Evolutionary conservation across 2,888 invertebrate genomes (phyloP).

Genomic region (Hermaeophaga mercurialis): DNA sequence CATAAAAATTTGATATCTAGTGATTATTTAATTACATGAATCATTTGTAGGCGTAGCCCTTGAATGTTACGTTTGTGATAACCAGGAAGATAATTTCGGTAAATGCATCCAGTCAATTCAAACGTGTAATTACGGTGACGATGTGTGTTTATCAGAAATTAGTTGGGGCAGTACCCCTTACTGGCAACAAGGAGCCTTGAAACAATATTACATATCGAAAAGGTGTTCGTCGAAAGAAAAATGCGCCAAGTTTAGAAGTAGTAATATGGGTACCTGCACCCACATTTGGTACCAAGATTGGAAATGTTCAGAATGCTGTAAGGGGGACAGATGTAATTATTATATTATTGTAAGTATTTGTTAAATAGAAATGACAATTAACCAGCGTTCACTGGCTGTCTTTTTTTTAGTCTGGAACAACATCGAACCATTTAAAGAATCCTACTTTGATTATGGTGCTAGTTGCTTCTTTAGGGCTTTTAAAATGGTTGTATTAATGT

Average conservation of each 20-base stretch:
- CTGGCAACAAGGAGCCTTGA: constrained; percentile 90
- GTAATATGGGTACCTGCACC: constrained; percentile 79
- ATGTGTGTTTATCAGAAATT: constrained; percentile 86
- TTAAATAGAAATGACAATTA: no score
- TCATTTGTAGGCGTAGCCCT: constrained; percentile 64
- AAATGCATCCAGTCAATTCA: constrained; percentile 92
- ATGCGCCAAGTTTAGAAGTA: constrained; percentile 74
- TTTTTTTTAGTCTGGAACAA: constrained; percentile 22
- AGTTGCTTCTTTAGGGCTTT: not conserved
- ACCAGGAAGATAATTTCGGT: constrained; percentile 89
- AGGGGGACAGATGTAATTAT: constrained; percentile 94
- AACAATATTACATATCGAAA: constrained; percentile 93
- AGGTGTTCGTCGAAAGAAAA: constrained; percentile 80
- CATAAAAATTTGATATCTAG: not conserved
- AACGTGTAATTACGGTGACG: constrained; percentile 86
- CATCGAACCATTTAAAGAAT: constrained; percentile 1
- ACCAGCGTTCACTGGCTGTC: not conserved
- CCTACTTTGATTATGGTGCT: not conserved
- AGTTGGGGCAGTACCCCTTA: constrained; percentile 97
- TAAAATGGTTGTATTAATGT: constrained; percentile 1
- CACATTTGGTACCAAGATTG: constrained; percentile 96
- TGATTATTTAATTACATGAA: constrained; percentile 6
- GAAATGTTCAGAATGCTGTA: constrained; percentile 95
- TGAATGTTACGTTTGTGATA: constrained; percentile 94
- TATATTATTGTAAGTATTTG: constrained; percentile 84